Evolutionary conservation across 2,797 vertebrate genomes (phyloP).

Genomic region (Microhierax caerulescens): DNA sequence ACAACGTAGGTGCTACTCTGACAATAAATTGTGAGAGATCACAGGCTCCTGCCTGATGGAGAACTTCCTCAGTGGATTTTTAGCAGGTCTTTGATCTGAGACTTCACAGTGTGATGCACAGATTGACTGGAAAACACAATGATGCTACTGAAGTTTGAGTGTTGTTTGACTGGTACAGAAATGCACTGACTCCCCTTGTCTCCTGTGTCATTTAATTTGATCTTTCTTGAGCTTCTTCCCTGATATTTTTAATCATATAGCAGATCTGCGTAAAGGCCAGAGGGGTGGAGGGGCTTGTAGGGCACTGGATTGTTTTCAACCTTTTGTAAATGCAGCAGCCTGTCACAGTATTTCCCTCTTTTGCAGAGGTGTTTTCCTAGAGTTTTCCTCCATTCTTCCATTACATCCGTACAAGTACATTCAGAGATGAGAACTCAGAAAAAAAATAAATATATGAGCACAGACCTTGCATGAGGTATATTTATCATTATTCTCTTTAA

Average conservation of each 20-base stretch:
- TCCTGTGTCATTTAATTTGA: not conserved
- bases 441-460: conserved; percentile 7
- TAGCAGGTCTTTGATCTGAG: not conserved
- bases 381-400: not conserved
- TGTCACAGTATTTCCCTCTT: not conserved
- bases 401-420: not conserved
- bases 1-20: not conserved
- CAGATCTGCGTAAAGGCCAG: not conserved
- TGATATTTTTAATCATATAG: not conserved
- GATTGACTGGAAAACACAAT: not conserved
- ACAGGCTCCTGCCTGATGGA: not conserved
- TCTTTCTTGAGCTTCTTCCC: not conserved
- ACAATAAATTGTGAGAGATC: not conserved
- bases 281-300: not conserved
- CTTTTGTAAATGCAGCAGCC: not conserved
- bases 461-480: conserved; percentile 45
- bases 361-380: not conserved
- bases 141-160: not conserved
- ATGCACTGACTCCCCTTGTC: not conserved
- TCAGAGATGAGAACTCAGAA: conserved; percentile 24
- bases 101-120: not conserved
- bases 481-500: conserved; percentile 69
- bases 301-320: not conserved
- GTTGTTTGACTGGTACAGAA: not conserved
- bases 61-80: not conserved